Percentiles rank a stretch among this genome's conserved stretches.
These are phyloP conservation scores for Crossaster papposus DNA, from an alignment of 53 echinoderm and acorn worm genomes.

Conservation along the genomic window DNA sequence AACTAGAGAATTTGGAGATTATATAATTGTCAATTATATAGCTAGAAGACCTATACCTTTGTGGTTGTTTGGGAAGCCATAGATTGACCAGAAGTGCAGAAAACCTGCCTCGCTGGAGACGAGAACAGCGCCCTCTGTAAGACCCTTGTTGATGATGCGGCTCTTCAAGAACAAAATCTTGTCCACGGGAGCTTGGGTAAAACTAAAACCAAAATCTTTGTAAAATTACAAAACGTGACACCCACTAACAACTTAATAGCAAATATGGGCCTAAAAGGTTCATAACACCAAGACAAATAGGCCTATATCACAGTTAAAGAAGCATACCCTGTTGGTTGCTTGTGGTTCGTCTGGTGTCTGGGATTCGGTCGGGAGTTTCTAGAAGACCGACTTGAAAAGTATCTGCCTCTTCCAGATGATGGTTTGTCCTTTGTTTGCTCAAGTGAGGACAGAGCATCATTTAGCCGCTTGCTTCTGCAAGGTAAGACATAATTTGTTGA, in stretches of 20 bases:
- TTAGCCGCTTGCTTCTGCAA: constrained; percentile 78
- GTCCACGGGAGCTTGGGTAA: constrained; percentile 89
- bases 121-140: constrained; percentile 81
- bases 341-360: constrained; percentile 75
- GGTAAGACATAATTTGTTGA: not conserved
- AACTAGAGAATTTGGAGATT: not conserved
- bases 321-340: constrained; percentile 83
- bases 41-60: constrained; percentile 66
- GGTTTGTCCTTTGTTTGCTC: constrained; percentile 10
- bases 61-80: constrained; percentile 76
- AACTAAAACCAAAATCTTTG: constrained; percentile 39
- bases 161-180: constrained; percentile 81
- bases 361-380: constrained; percentile 74
- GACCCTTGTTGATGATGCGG: constrained; percentile 62
- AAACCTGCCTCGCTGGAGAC: constrained; percentile 92
- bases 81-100: constrained; percentile 92
- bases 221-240: not conserved
- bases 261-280: too few relatives aligned
- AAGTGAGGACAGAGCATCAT: constrained; percentile 64
- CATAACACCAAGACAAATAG: not conserved
- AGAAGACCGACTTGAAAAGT: constrained; percentile 2
- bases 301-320: not conserved
- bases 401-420: not conserved
- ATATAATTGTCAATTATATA: not conserved
- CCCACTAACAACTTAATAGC: too few relatives aligned